Evolutionary conservation across 2,797 vertebrate species (phyloP).

Genomic region (Fringilla coelebs): DNA sequence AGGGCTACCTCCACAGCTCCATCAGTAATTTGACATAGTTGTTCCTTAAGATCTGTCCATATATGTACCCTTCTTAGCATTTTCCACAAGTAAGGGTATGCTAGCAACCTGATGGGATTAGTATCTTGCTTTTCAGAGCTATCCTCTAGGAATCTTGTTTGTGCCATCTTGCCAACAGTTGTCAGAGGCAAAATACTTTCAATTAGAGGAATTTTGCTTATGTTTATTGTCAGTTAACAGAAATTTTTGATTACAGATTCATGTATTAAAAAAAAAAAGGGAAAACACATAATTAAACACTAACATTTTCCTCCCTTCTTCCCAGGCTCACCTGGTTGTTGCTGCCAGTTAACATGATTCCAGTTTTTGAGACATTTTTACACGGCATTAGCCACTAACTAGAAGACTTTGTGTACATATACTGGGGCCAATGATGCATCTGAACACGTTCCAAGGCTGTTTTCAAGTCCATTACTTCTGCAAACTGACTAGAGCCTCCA

Average conservation of each 20-base stretch:
- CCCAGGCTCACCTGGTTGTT: not conserved
- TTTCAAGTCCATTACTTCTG: conserved; percentile 55
- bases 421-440: not conserved
- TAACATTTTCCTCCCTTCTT: not conserved
- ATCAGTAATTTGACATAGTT: not conserved
- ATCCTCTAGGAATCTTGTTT: not conserved
- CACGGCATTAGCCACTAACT: not conserved
- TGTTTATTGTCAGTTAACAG: not conserved
- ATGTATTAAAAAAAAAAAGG: not conserved
- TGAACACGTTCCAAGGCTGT: conserved; percentile 38
- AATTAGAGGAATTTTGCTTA: not conserved
- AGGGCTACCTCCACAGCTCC: not conserved
- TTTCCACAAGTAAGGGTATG: not conserved
- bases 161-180: not conserved
- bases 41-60: not conserved
- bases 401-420: not conserved
- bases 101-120: not conserved
- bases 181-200: not conserved
- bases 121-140: not conserved
- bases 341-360: not conserved
- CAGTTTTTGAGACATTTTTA: not conserved
- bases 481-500: conserved; percentile 14
- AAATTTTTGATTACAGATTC: not conserved
- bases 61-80: not conserved
- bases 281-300: not conserved